A percentile compares a stretch with the other conserved stretches of the same genome.
These are phyloP conservation scores for Epizoanthus illoricatus DNA, from an alignment of 92 coral and sea anemone species.

Conservation along the genomic window DNA sequence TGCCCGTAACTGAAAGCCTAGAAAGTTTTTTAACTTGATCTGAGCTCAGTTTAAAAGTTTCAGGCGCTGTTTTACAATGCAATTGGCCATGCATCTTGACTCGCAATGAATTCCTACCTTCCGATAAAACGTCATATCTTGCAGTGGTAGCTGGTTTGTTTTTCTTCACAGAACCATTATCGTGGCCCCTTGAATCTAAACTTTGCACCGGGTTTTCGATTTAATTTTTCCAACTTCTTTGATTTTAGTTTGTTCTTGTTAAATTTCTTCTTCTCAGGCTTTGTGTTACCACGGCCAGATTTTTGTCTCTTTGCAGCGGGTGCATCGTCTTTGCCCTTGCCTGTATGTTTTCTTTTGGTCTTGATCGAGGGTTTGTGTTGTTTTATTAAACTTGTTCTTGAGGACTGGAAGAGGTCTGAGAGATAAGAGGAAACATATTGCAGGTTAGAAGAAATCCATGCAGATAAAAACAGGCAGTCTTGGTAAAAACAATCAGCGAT, in stretches of 20 bases:
- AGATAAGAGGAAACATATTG: background rate
- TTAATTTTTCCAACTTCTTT: constrained; percentile 13
- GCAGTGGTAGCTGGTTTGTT: no score
- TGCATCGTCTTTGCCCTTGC: background rate
- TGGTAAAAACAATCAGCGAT: no score
- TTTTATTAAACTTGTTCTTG: background rate
- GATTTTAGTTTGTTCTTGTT: background rate
- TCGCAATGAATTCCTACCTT: no score
- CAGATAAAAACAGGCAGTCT: background rate
- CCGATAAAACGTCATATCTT: no score
- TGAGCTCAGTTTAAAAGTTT: no score
- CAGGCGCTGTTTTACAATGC: no score
- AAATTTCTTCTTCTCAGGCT: background rate
- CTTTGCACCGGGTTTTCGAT: constrained; percentile 24
- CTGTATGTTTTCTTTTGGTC: constrained; percentile 2
- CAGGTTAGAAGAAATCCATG: background rate
- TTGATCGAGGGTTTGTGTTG: background rate
- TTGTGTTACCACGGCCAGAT: background rate
- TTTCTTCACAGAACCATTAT: background rate
- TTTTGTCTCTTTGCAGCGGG: constrained; percentile 24
- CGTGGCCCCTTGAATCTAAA: constrained; percentile 16
- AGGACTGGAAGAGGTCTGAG: constrained; percentile 23
- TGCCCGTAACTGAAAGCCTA: no score
- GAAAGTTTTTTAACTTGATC: no score
- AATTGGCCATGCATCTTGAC: no score